These are phyloP conservation scores for Calidris pugnax DNA, from an alignment of 2,113 vertebrate genomes.

Conservation along the genomic window DNA sequence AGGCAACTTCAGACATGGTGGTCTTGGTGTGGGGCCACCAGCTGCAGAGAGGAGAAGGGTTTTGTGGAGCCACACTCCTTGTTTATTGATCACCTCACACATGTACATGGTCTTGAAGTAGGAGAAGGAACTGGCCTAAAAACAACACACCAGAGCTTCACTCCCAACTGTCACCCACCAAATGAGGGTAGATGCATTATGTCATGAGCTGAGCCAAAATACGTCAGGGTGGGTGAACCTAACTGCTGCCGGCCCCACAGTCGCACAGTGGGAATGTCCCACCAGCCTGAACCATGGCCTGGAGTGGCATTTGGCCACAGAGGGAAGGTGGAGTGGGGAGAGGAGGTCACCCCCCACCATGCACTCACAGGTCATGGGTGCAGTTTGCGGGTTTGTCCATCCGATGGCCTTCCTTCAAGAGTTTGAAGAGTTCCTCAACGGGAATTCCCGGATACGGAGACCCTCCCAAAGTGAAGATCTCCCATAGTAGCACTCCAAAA, in stretches of 20 bases:
- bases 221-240: background rate
- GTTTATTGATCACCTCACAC: rapidly evolving
- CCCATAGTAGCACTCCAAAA: conserved; percentile 96
- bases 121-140: background rate
- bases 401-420: conserved; percentile 96
- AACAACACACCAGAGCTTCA: background rate
- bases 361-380: conserved; percentile 94
- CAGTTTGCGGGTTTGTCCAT: conserved; percentile 99
- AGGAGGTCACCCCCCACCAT: background rate
- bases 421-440: conserved; percentile 96
- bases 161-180: rapidly evolving
- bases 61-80: background rate
- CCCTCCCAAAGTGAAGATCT: conserved; percentile 97
- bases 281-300: background rate
- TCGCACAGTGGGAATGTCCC: background rate
- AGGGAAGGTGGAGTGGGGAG: background rate
- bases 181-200: rapidly evolving
- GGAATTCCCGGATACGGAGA: conserved; percentile 96
- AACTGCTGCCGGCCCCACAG: background rate
- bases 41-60: background rate
- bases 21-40: background rate
- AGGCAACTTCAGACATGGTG: background rate
- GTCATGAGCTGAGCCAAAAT: background rate
- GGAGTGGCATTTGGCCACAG: background rate
- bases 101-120: rapidly evolving